Base-by-base conservation (phyloP, 2,113 vertebrate species). In the Varanus salvator region DNA sequence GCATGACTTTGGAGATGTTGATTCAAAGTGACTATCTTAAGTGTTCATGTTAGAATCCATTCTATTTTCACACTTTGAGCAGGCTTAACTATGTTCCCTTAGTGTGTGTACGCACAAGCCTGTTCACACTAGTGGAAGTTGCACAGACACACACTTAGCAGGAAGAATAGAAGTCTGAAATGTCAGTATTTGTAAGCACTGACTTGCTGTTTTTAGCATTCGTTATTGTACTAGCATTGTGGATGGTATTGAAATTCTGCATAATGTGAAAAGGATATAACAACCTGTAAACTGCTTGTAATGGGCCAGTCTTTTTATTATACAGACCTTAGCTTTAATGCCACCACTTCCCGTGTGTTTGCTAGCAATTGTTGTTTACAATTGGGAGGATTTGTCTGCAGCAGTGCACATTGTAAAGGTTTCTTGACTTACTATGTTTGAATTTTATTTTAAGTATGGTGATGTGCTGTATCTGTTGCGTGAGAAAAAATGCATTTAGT, bases 211-310 rank as follows among this genome's bases (percentile, higher is more conserved):
- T 91, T 90, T 95, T 95, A 94, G 93, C 94, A 91, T 97, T 96
- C 96, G 92, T 96, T 96, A 87, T 50, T 96, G 71, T 96, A 88
- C 92, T 94, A 92, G 95, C 94, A 91, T 96, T 96, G 95, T 97
- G 95, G 95, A 95, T 95, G 93, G 93, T 96, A 94, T 92, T 96
- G 95, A 95, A 97, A 96, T 97, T 97, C 96, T 97, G 94, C 94
- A 93, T 95, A 96, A 97, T 97, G 96, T 98, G 96, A 97, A 97
- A 95, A 95, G 92, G 95, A 96, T 92, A 95, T 96, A 96, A 94
- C 93, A 92, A 71, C 96, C 96, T 96, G 95, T 96, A 95, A 97
- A 96, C 95, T 96, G 94, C 93, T 97, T 97, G 95, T 95, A 92
- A 96, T 57, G 92, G 96, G 96, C 97, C 96, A 97, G 96, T 96